phyloP scores from a whole-genome alignment of 2,888 invertebrate genomes.

The Mallateleia sp. region DNA sequence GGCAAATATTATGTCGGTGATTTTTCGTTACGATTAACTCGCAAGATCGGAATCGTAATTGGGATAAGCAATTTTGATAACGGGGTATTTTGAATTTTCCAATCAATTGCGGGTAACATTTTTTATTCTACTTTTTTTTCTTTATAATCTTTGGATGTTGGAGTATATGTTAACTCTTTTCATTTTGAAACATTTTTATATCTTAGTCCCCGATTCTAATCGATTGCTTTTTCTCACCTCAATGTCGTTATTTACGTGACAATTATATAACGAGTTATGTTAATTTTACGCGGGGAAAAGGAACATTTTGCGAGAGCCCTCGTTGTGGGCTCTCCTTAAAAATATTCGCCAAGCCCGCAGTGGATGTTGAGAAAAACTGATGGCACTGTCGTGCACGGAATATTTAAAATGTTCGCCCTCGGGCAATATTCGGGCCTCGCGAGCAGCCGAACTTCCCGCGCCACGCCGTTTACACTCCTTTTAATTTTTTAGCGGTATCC shows the following conservation, averaged over 20 bases:
- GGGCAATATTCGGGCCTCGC: slow-evolving; percentile 34
- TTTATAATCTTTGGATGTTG: too few relatives aligned
- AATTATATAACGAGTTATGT: slow-evolving; percentile 75
- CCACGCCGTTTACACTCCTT: slow-evolving; percentile 40
- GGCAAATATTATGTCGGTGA: too few relatives aligned
- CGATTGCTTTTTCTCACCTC: slow-evolving; percentile 65
- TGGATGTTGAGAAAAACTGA: slow-evolving; percentile 65
- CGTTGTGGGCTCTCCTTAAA: slow-evolving; percentile 68
- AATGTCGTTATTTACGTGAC: slow-evolving; percentile 70
- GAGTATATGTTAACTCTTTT: too few relatives aligned
- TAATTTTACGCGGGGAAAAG: slow-evolving; percentile 56
- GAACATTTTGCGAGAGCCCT: slow-evolving; percentile 52
- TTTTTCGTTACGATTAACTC: too few relatives aligned
- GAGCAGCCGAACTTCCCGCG: slow-evolving; percentile 28
- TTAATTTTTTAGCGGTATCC: slow-evolving; percentile 52
- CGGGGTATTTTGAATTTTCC: too few relatives aligned
- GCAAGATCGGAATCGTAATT: too few relatives aligned
- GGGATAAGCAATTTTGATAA: too few relatives aligned
- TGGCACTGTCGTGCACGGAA: slow-evolving; percentile 65
- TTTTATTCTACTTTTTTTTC: neutral
- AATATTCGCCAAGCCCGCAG: slow-evolving; percentile 66
- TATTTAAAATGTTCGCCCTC: slow-evolving; percentile 60
- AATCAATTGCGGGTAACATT: too few relatives aligned
- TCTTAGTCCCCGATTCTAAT: slow-evolving; percentile 38
- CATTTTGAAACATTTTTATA: slow-evolving; percentile 10